Conservation (phyloP, 2,797 vertebrate genomes). For the Lepilemur ruficaudatus region DNA sequence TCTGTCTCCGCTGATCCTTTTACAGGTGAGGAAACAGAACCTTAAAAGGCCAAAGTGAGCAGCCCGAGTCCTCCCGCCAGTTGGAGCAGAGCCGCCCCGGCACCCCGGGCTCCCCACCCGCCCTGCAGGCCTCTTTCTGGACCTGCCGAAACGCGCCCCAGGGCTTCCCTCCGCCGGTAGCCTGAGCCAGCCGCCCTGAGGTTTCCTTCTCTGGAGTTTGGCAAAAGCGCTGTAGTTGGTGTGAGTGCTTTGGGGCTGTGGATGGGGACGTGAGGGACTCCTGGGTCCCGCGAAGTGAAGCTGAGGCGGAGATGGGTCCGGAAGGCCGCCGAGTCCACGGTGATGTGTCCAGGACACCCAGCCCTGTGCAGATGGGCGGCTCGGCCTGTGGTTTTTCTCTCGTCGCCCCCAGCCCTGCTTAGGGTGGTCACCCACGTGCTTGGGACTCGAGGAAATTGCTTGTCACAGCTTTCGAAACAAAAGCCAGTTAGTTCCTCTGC, state of each 20-base stretch:
- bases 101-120: accelerated
- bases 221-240: background rate
- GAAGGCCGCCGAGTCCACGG: background rate
- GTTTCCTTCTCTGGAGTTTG: background rate
- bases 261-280: background rate
- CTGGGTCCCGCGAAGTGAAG: background rate
- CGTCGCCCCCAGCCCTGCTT: background rate
- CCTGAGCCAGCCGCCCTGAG: background rate
- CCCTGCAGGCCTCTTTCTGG: background rate
- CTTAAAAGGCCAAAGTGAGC: background rate
- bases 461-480: background rate
- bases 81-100: accelerated
- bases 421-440: background rate
- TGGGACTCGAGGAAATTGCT: background rate
- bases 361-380: background rate
- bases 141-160: accelerated
- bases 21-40: background rate
- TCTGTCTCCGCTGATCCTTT: accelerated
- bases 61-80: background rate
- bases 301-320: background rate
- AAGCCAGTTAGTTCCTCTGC: background rate
- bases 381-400: accelerated
- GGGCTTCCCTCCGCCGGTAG: accelerated
- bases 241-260: background rate
- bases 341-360: accelerated